Evolutionary conservation across 1,140 invertebrate species (phyloP).

Genomic region (Coelopa frigida): DNA sequence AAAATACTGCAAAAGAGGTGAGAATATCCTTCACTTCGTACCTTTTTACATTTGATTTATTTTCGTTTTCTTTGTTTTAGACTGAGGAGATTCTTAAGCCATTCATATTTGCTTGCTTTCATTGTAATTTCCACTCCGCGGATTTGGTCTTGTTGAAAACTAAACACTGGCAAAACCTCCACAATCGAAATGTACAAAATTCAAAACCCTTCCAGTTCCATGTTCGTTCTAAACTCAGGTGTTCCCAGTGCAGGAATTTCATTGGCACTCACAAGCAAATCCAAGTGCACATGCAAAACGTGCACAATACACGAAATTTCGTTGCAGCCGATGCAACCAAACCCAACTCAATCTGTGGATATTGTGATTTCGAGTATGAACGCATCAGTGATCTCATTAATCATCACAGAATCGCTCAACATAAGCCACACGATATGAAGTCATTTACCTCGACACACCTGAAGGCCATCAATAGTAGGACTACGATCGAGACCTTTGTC

Average conservation of each 20-base stretch:
- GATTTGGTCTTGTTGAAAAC: not conserved
- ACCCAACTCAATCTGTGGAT: conserved; percentile 9
- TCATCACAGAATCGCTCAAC: not conserved
- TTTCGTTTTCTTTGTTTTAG: no score
- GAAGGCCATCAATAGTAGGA: conserved; percentile 1
- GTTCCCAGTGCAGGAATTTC: conserved; percentile 9
- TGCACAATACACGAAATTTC: conserved; percentile 5
- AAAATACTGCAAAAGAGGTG: not conserved
- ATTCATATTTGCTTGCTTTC: conserved; percentile 7
- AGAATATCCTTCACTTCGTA: not conserved
- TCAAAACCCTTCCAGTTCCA: conserved; percentile 13
- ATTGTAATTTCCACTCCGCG: conserved; percentile 8
- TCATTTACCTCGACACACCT: not conserved
- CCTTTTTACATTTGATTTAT: no score
- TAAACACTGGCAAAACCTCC: conserved; percentile 1
- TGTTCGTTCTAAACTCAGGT: conserved; percentile 2
- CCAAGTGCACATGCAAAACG: conserved; percentile 5
- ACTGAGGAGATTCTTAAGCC: no score
- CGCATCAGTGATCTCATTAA: not conserved
- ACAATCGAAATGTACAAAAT: not conserved
- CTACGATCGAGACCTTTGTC: conserved; percentile 1
- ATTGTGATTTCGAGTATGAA: conserved; percentile 8
- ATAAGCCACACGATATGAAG: conserved; percentile 10
- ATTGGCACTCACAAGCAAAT: conserved; percentile 4
- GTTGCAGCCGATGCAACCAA: conserved; percentile 7